Evolutionary conservation across 1,140 invertebrate species (phyloP).

Genomic region (Onthophagus taurus): DNA sequence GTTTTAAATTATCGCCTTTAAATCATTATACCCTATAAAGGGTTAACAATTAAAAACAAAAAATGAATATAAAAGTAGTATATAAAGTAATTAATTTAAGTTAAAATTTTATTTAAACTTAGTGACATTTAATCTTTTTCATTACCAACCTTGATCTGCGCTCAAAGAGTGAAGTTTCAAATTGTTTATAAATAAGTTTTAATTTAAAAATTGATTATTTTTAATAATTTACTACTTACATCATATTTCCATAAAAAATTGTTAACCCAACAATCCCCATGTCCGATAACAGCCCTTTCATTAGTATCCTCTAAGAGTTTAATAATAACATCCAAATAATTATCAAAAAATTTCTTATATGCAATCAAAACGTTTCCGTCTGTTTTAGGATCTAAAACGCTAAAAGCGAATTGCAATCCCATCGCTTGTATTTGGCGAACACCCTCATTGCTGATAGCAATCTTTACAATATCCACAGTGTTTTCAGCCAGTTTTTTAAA

Average conservation of each 20-base stretch:
- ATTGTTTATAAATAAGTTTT: too few species aligned
- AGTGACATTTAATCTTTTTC: too few species aligned
- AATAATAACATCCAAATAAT: not conserved
- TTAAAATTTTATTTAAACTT: too few species aligned
- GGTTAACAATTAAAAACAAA: too few species aligned
- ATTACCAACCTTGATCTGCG: too few species aligned
- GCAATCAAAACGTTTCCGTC: not conserved
- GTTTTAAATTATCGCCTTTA: too few species aligned
- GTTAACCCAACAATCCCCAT: slow-evolving; percentile 49
- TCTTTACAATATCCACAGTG: not conserved
- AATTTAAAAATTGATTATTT: too few species aligned
- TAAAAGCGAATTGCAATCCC: not conserved
- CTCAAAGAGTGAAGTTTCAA: too few species aligned
- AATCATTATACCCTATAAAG: too few species aligned
- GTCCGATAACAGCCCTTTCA: slow-evolving; percentile 41
- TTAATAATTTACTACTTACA: too few species aligned
- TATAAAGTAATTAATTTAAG: too few species aligned
- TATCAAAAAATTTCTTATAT: not conserved
- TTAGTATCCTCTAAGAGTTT: not conserved
- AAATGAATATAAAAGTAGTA: too few species aligned
- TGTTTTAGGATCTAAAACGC: not conserved
- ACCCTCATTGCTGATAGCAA: not conserved
- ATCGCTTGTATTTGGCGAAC: not conserved
- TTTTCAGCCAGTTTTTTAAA: slow-evolving; percentile 23
- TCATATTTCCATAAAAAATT: slow-evolving; percentile 44